Evolutionary conservation across 2,888 invertebrate genomes (phyloP), one percentile per base, ranked within the genome.

Genomic region (Leucophenga maculata): DNA sequence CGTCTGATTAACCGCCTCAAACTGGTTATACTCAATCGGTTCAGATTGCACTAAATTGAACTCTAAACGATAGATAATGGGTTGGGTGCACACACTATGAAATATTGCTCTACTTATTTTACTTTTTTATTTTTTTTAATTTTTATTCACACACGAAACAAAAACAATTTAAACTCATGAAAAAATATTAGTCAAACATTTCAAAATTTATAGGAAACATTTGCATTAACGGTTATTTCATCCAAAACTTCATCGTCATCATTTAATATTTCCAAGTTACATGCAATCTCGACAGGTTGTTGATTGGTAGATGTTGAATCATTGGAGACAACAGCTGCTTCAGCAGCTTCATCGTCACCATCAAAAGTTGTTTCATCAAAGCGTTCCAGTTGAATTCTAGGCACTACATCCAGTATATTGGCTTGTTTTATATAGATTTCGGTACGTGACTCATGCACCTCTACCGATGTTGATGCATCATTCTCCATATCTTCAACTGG

Each of bases 211-310:
- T 77, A 85, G 46, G 77, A 77, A 14, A 85, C 69, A 64, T 84
- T 75, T 3, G 86, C 86, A 70, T 76, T 79, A 26, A 86, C 84
- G 20, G 74, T 78, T 4, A 85, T 74, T 55, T 81, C 75, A 9
- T 85, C 62, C 3, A 84, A 69, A 1, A 82, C 69, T n/a, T 80
- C 77, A 46, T 77, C 85, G 60, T 78, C 75, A 13, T 79, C 79
- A 62, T 70, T 77, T 1, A 84, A 69, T 22, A 86, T 78, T 69
- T 86, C 79, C 39, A 86, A 72, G 65, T 78, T 82, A 26, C 84
- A 85, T 52, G 83, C 79, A 14, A 82, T 75, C 65, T 80, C 55
- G 9, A 77, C 73, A 8, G 77, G 75, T 32, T 81, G 74, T 0
- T 22, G 14, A 18, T 48, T 8, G 14, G n/a, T 60, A 9, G 64